Conservation (phyloP, 2,888 invertebrate species). For the Diarsia rubi region DNA sequence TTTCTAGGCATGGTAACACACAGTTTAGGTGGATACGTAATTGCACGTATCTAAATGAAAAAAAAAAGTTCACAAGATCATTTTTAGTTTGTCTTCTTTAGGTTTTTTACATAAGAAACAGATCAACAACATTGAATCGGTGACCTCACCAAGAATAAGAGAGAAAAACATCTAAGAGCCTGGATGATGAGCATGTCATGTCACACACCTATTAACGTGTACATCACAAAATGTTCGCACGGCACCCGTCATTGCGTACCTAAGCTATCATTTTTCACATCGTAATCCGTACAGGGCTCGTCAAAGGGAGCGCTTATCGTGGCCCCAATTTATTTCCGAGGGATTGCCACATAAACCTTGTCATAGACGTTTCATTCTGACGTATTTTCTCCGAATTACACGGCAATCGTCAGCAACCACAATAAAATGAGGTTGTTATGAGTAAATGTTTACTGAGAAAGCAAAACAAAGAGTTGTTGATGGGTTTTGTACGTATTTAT, state of each 20-base stretch:
- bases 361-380: slow-evolving; percentile 77
- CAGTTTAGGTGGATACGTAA: not conserved
- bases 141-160: slow-evolving; percentile 17
- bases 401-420: slow-evolving; percentile 29
- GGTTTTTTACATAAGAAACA: not conserved
- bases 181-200: slow-evolving; percentile 48
- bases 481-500: slow-evolving; percentile 1
- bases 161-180: slow-evolving; percentile 18
- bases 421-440: slow-evolving; percentile 35
- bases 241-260: slow-evolving; percentile 73
- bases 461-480: slow-evolving; percentile 23
- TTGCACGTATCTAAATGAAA: not conserved
- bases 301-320: slow-evolving; percentile 90
- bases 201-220: slow-evolving; percentile 58
- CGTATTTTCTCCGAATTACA: slow-evolving; percentile 54
- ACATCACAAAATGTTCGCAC: slow-evolving; percentile 77
- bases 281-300: slow-evolving; percentile 89
- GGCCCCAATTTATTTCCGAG: slow-evolving; percentile 87
- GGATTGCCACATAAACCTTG: slow-evolving; percentile 86
- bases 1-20: not conserved
- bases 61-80: not conserved
- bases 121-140: slow-evolving; percentile 1
- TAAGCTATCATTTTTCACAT: slow-evolving; percentile 89
- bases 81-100: not conserved
- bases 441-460: slow-evolving; percentile 46